Conservation (phyloP, 2,888 invertebrate species). For the Onthophagus sagittarius region DNA sequence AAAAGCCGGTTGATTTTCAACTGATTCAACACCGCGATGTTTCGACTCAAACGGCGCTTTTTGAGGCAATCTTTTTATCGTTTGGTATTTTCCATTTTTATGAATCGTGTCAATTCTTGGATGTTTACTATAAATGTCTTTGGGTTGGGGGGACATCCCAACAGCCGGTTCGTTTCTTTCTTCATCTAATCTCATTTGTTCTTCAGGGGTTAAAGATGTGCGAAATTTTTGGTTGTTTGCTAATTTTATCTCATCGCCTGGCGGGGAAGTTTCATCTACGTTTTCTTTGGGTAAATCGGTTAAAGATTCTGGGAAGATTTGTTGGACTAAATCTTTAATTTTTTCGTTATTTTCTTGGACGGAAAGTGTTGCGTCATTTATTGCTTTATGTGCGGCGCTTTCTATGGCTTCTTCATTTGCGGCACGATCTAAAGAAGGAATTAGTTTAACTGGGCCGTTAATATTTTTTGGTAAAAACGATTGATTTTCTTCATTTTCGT, state of each 20-base stretch:
- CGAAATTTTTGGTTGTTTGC: background rate
- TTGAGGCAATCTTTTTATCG: background rate
- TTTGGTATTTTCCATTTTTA: background rate
- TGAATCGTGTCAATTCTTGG: background rate
- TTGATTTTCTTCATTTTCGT: background rate
- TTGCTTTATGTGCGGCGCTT: background rate
- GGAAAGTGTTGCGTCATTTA: background rate
- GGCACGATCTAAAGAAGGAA: background rate
- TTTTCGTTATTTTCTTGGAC: background rate
- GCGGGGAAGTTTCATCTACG: background rate
- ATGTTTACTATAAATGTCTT: background rate
- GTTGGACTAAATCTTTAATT: background rate
- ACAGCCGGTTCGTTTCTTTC: background rate
- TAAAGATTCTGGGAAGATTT: background rate
- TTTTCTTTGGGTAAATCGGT: background rate
- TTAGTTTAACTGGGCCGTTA: background rate
- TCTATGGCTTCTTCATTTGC: background rate
- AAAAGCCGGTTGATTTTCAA: background rate
- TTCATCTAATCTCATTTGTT: background rate
- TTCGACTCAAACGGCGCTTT: background rate
- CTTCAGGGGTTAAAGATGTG: background rate
- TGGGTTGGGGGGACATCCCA: background rate
- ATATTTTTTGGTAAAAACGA: background rate
- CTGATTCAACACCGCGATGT: background rate
- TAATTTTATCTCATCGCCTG: background rate